Base-by-base conservation (phyloP, 2,797 vertebrate species). In the Vireo griseus region DNA sequence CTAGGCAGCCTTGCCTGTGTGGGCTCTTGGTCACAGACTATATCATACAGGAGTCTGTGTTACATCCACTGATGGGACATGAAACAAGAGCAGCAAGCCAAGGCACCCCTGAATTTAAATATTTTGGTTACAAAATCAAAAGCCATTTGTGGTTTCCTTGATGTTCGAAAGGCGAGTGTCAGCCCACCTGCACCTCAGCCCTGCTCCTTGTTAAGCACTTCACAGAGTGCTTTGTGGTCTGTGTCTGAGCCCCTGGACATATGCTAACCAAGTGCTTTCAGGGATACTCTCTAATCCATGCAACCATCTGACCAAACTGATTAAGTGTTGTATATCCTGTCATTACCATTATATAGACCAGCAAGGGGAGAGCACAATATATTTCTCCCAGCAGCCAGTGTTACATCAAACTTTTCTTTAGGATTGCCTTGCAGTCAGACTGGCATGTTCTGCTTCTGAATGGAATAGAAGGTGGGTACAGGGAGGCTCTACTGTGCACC, bases 331-430 rank as follows among this genome's bases (percentile, higher is more conserved):
- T 59, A 15, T 54, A 39, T 75, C 33, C 13, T 13, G 2, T 76
- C 12, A 47, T 82, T 52, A 20, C 29, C 9, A 8, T 45, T 45
- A 15, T 19, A 69, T 13, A 76, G 55, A 66, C 59, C 37, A 69
- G 40, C 26, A 78, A 61, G 16, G n/a, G 44, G 13, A 67, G 82
- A 73, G 63, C 45, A 42, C 33, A 75, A 65, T 0, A 0, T 78
- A 59, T 73, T 78, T 14, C 9, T 35, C 12, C 3, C 8, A 0
- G 1, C 1, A 1, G 5, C 1, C 19, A 51, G 5, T 28, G 45
- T 45, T 65, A 5, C 35, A 45, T 81, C n/a, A 51, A 11, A 37
- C 16, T 21, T 54, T 57, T 50, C 51, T 82, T 86, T 75, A 74
- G 35, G 50, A n/a, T 58, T 54, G 15, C 9, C 66, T 92, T 88